Conservation (phyloP, 2,888 invertebrate genomes). For the Drosophila parthenogenetica region DNA sequence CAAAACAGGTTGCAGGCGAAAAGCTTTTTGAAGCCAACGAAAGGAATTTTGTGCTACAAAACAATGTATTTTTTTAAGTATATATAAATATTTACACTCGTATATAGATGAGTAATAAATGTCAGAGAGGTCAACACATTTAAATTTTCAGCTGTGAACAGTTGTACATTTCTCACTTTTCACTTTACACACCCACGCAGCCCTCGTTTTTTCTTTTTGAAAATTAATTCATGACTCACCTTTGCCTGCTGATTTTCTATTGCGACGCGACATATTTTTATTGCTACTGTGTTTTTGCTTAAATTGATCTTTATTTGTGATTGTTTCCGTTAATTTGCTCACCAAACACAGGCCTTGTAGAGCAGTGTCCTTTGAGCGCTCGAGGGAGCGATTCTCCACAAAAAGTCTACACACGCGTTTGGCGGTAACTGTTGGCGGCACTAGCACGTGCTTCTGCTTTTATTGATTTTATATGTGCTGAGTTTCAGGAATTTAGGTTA, state of each 20-base stretch:
- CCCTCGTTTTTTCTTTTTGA: neutral
- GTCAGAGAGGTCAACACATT: conserved; percentile 50
- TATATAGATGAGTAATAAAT: conserved; percentile 55
- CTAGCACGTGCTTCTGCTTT: conserved; percentile 66
- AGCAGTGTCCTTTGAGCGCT: conserved; percentile 65
- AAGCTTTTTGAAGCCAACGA: conserved; percentile 60
- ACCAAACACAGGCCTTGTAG: conserved; percentile 39
- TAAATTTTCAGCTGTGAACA: conserved; percentile 20
- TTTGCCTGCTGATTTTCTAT: conserved; percentile 83
- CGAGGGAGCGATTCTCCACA: conserved; percentile 47
- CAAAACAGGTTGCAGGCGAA: conserved; percentile 71
- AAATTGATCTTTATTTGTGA: conserved; percentile 17
- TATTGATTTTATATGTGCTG: conserved; percentile 62
- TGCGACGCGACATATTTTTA: conserved; percentile 81
- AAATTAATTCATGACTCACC: conserved; percentile 73
- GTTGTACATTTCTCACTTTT: conserved; percentile 36
- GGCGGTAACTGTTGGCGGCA: conserved; percentile 71
- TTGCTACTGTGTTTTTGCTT: conserved; percentile 45
- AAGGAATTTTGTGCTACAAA: conserved; percentile 41
- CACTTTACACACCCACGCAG: conserved; percentile 5
- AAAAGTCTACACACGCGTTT: conserved; percentile 63
- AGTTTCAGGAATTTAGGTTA: conserved; percentile 68
- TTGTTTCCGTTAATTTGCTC: conserved; percentile 2
- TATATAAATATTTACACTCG: neutral
- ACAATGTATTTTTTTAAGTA: conserved; percentile 3